Evolutionary conservation across 1,140 invertebrate species (phyloP), one percentile per base, ranked within the genome.

Genomic region (Apis laboriosa): DNA sequence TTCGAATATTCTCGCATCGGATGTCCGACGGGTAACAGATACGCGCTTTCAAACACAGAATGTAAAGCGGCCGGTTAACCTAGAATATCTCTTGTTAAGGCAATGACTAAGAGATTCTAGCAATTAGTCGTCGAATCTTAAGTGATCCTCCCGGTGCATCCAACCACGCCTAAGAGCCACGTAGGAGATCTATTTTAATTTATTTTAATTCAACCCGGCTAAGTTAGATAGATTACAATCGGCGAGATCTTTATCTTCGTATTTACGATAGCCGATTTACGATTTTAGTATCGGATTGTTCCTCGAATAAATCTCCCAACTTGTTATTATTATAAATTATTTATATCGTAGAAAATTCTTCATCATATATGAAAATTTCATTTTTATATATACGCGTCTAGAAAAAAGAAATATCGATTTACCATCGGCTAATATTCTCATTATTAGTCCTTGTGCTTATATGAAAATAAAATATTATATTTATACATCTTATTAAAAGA

Each of bases 111-210:
- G 77, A 70, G 63, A 80, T 84, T 75, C 64, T 55, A 73, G 83
- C 83, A 80, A 84, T 84, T 84, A 84, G 71, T 75, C 78, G 43
- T 63, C n/a, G 83, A 80, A 84, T 84, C 71, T 84, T 84, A 84
- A 84, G n/a, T 72, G 83, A 81, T 60, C 63, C 64, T 43, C 34
- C n/a, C 58, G 60, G 68, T 60, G 21, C 49, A 75, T 75, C 34
- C 78, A 84, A 84, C 77, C 77, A 73, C 82, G 81, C 81, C 81
- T 83, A 80, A n/a, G 55, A n/a, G 12, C n/a, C 49, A 43, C 55
- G 55, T 4, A 21, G 15, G 9, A 24, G 56, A 71, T 83, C 66
- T 56, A 61, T 78, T 83, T 70, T 83, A 78, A 77, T 83, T 60
- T 55, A 28, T 51, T 34, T 53, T 19, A 9, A 13, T 24, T 53